Conservation (phyloP, 2,888 invertebrate genomes). For the Andrena minutula region DNA sequence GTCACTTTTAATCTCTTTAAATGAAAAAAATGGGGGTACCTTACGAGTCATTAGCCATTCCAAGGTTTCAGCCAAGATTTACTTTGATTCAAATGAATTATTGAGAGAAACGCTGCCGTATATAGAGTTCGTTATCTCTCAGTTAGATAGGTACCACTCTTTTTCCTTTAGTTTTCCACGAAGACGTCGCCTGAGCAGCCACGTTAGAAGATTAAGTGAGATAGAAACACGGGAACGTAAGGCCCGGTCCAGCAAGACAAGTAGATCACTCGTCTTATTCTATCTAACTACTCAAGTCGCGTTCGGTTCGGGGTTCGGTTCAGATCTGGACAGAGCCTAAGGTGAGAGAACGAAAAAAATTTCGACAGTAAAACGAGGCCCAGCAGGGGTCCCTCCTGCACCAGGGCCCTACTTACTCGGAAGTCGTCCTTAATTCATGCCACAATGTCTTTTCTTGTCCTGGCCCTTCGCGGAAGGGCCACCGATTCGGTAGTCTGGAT, state of each 20-base stretch:
- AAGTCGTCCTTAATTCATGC: constrained; percentile 78
- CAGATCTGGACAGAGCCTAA: too few species aligned
- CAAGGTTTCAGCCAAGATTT: too few species aligned
- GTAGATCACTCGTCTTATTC: too few species aligned
- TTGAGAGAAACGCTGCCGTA: too few species aligned
- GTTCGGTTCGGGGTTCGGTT: too few species aligned
- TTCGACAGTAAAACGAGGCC: constrained; percentile 51
- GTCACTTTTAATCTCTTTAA: too few species aligned
- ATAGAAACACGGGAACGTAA: constrained; percentile 14
- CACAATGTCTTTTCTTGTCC: constrained; percentile 68
- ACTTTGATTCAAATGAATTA: too few species aligned
- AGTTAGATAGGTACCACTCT: background rate
- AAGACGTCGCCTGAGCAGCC: background rate
- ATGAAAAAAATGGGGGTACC: too few species aligned
- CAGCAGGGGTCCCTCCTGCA: constrained; percentile 43
- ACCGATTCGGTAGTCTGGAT: constrained; percentile 63
- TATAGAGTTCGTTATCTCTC: too few species aligned
- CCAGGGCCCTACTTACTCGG: constrained; percentile 71
- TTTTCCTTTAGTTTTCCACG: constrained; percentile 7
- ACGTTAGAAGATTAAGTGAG: constrained; percentile 13
- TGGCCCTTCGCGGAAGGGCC: constrained; percentile 69
- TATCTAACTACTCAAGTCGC: too few species aligned
- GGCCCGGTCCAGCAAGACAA: too few species aligned
- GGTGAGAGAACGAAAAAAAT: constrained; percentile 38
- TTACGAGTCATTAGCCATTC: too few species aligned